Evolutionary conservation across 2,113 vertebrate genomes (phyloP).

Genomic region (Psilopogon haemacephalus): DNA sequence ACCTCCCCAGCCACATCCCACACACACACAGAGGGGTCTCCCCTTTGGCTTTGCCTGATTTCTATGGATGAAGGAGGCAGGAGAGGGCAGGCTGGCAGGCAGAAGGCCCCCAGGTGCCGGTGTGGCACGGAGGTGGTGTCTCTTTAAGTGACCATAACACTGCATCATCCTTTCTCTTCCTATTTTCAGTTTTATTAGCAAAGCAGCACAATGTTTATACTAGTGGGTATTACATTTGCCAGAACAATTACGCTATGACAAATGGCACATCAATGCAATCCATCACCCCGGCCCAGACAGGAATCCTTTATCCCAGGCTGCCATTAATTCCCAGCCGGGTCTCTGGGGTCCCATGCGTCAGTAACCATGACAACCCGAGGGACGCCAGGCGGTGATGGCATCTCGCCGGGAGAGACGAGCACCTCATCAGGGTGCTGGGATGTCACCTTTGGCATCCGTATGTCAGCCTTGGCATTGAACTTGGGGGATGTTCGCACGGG

Average conservation of each 20-base stretch:
- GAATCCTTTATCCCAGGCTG: constrained; percentile 96
- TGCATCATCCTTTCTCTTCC: constrained; percentile 92
- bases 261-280: constrained; percentile 99
- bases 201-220: constrained; percentile 96
- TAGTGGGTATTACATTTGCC: constrained; percentile 98
- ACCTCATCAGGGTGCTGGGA: constrained; percentile 76
- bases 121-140: constrained; percentile 80
- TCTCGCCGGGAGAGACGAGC: constrained; percentile 81
- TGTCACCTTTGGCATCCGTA: constrained; percentile 78
- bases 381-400: constrained; percentile 83
- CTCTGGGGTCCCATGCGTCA: constrained; percentile 93
- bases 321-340: constrained; percentile 92
- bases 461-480: background rate
- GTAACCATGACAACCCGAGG: constrained; percentile 93
- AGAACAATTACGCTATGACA: constrained; percentile 99
- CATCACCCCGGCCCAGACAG: constrained; percentile 94
- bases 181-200: constrained; percentile 94
- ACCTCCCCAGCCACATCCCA: rapidly evolving
- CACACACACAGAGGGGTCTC: rapidly evolving
- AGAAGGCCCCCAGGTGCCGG: constrained; percentile 39
- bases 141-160: constrained; percentile 86
- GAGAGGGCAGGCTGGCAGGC: background rate
- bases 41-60: rapidly evolving
- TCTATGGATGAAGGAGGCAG: background rate
- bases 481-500: rapidly evolving